Conservation (phyloP, 2,888 invertebrate species). For the Scrobipalpa costella region DNA sequence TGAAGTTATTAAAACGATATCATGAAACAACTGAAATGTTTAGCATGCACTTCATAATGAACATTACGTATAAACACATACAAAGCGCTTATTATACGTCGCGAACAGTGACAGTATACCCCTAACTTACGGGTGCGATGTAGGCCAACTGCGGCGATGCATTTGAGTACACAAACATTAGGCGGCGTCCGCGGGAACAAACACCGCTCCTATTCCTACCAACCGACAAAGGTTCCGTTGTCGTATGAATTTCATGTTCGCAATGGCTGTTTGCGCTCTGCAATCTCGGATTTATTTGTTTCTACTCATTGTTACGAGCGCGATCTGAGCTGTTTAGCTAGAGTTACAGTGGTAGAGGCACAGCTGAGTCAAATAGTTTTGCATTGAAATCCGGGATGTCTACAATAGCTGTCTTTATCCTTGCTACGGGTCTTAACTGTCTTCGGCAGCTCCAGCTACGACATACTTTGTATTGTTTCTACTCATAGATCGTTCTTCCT, state of each 20-base stretch:
- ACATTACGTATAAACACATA: slow-evolving; percentile 3
- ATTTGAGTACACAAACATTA: slow-evolving; percentile 15
- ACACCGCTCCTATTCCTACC: background rate
- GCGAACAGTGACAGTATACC: background rate
- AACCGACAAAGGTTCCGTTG: slow-evolving; percentile 15
- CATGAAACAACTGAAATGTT: no score
- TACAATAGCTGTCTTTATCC: no score
- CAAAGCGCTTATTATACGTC: background rate
- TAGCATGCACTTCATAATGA: no score
- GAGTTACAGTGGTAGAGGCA: background rate
- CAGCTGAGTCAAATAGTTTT: background rate
- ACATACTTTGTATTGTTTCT: no score
- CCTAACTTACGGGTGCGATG: background rate
- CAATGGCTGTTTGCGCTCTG: slow-evolving; percentile 24
- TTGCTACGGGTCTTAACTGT: no score
- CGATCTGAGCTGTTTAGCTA: background rate
- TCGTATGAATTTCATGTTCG: slow-evolving; percentile 28
- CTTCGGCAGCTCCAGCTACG: no score
- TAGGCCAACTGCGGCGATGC: slow-evolving; percentile 11
- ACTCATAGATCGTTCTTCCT: no score
- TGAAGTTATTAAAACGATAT: no score
- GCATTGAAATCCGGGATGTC: no score
- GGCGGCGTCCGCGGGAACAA: slow-evolving; percentile 8
- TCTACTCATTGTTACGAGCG: slow-evolving; percentile 17
- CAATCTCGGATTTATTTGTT: slow-evolving; percentile 30